Base-by-base conservation (phyloP, 1,140 invertebrate genomes). In the Meloidogyne chitwoodi region DNA sequence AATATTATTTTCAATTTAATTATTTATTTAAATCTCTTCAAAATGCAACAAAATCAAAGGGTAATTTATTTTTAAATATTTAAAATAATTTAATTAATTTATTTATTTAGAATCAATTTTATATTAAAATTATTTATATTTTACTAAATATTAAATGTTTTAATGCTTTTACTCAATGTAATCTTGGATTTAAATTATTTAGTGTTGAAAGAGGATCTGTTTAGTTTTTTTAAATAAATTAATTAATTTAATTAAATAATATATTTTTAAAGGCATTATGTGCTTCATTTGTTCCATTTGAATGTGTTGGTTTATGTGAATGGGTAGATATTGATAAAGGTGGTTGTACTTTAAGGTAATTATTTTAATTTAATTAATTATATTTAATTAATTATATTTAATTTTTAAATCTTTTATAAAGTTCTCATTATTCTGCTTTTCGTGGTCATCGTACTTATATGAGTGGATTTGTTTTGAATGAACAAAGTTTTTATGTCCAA, bases 261-360 rank as follows among this genome's bases (percentile, higher is more conserved):
- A 77, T 64, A 19, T 22, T 22, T 61, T 22, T 79, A 0, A 8
- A 78, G 66, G 68, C 74, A 4, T 56, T 80, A 31, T 81, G 79
- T 69, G 74, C 79, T 27, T 27, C 67, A 29, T 71, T 80, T 19
- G 22, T 68, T 44, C 61, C 38, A 24, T 81, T 65, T 44, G 41
- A 68, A 38, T 80, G 79, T 48, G 67, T 80, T 19, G 79, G 82
- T 27, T 62, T 80, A 22, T 80, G 79, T 48, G 79, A 81, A 73
- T 80, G 79, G 79, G 79, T 74, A 29, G 65, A 68, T 0, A 65
- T 41, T 26, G 72, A 77, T 62, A 22, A n/a, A 24, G 29, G 79
- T 64, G 38, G 61, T 61, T 74, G 61, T 26, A 64, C n/a, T 26
- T 31, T 31, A 22, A 74, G 64, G 73, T 74, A 27, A 22, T 38